Evolutionary conservation across 2,113 vertebrate genomes (phyloP).

Genomic region (Scortum barcoo): DNA sequence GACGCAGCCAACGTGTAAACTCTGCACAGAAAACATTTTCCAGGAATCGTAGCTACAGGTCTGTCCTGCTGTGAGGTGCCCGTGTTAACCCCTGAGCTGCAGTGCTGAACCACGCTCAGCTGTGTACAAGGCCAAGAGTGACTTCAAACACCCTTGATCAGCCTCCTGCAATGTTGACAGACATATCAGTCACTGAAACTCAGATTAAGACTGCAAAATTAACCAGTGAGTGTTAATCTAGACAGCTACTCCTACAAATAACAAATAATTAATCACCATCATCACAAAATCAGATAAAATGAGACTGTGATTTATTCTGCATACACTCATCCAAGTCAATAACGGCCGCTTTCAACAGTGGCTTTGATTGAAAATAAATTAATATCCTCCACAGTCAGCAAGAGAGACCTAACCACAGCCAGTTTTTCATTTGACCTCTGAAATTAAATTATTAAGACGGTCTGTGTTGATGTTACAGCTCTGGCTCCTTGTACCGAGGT

Average conservation of each 20-base stretch:
- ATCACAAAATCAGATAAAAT: neutral
- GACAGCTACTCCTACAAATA: neutral
- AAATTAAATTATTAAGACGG: neutral
- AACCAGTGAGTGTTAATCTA: neutral
- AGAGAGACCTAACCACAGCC: neutral
- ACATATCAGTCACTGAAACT: neutral
- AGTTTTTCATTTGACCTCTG: conserved; percentile 1
- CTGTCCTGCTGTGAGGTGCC: conserved; percentile 23
- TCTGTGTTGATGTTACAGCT: conserved; percentile 1
- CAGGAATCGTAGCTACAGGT: conserved; percentile 15
- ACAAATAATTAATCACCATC: neutral
- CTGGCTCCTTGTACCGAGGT: neutral
- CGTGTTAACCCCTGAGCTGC: neutral
- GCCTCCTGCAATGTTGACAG: neutral
- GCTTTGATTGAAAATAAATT: conserved; percentile 4
- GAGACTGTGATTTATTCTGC: neutral
- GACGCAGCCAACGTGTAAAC: conserved; percentile 30
- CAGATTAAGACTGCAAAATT: neutral
- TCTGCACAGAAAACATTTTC: conserved; percentile 13
- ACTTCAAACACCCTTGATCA: conserved; percentile 13
- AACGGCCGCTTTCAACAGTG: neutral
- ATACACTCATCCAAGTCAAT: neutral
- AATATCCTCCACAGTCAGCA: neutral
- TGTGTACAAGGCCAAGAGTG: neutral
- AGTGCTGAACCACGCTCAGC: neutral